Conservation (phyloP, 2,888 invertebrate genomes). For the Tenthredo livida region DNA sequence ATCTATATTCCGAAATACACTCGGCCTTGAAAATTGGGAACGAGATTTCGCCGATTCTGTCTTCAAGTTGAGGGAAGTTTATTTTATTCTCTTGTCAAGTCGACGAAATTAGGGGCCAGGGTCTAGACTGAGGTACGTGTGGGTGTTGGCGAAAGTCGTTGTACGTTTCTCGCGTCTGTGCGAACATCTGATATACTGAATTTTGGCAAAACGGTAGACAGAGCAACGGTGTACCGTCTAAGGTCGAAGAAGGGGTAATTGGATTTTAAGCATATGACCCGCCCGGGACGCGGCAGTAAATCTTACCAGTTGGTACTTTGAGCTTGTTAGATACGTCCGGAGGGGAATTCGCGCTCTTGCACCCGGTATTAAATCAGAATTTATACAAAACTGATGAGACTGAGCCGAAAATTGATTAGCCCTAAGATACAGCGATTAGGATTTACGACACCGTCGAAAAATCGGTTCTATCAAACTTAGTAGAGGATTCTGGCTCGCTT, state of each 20-base stretch:
- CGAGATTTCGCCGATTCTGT: constrained; percentile 10
- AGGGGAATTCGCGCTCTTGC: background rate
- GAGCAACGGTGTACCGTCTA: constrained; percentile 12
- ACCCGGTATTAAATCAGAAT: constrained; percentile 8
- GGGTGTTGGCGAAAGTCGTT: background rate
- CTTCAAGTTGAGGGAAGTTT: background rate
- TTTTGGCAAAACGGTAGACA: constrained; percentile 21
- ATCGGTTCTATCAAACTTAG: background rate
- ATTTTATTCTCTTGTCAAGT: constrained; percentile 11
- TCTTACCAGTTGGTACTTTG: constrained; percentile 47
- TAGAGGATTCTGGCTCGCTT: background rate
- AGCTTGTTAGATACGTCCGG: constrained; percentile 39
- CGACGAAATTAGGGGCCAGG: background rate
- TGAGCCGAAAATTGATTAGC: constrained; percentile 25
- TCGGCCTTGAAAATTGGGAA: background rate
- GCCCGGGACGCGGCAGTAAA: constrained; percentile 41
- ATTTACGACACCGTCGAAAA: background rate
- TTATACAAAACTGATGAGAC: background rate
- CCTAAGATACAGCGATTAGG: background rate
- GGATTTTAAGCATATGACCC: constrained; percentile 51
- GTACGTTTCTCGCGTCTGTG: constrained; percentile 17
- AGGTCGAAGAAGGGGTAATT: constrained; percentile 38
- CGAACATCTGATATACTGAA: constrained; percentile 30
- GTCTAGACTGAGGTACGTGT: background rate
- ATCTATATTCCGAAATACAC: constrained; percentile 1